These are phyloP conservation scores for Triplophysa bombifrons DNA, from an alignment of 2,797 vertebrate genomes.

Conservation along the genomic window DNA sequence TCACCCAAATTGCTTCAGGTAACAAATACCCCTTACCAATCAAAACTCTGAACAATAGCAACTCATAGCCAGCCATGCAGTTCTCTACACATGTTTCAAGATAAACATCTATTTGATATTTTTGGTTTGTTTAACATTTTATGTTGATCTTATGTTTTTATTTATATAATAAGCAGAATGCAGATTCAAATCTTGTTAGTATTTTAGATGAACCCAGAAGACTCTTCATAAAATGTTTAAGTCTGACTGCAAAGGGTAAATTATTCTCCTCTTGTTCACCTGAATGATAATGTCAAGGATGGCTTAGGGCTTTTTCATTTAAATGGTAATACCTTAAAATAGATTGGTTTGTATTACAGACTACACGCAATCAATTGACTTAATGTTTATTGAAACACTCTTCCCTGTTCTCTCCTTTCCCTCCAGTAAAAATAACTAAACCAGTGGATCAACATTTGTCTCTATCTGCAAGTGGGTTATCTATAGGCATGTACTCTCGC, in stretches of 20 bases:
- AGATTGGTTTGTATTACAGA: constrained; percentile 37
- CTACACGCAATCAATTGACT: constrained; percentile 13
- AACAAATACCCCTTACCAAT: neutral
- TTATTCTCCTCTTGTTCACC: constrained; percentile 33
- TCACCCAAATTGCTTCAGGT: neutral
- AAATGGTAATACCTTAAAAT: constrained; percentile 39
- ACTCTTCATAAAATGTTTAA: neutral
- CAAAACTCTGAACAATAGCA: neutral
- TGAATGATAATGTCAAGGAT: constrained; percentile 39
- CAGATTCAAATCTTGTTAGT: constrained; percentile 5
- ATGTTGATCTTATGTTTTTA: neutral
- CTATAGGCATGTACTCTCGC: neutral
- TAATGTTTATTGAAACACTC: constrained; percentile 31
- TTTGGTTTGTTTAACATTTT: neutral
- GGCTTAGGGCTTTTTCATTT: constrained; percentile 46
- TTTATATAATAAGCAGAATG: neutral
- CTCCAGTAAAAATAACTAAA: neutral
- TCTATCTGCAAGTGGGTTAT: neutral
- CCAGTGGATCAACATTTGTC: neutral
- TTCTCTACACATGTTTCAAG: neutral
- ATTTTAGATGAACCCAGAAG: constrained; percentile 16
- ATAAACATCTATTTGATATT: neutral
- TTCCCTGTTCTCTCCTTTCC: neutral
- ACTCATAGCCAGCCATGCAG: neutral
- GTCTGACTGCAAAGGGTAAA: constrained; percentile 11